Percentiles rank a stretch among this genome's conserved stretches.
These are phyloP conservation scores for Actinostola sp. DNA, from an alignment of 92 coral and sea anemone genomes.

Conservation along the genomic window DNA sequence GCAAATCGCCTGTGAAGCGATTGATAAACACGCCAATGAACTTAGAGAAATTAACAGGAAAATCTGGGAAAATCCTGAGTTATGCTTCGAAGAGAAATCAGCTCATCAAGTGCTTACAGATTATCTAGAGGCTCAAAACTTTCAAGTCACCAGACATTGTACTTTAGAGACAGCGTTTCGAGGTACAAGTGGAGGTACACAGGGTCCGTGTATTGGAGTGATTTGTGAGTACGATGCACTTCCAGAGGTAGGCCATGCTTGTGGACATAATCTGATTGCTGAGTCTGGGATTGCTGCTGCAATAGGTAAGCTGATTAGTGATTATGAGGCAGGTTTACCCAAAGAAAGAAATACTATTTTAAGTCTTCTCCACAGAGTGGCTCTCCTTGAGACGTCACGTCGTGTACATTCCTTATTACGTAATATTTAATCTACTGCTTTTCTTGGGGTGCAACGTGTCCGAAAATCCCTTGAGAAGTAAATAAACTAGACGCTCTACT, in stretches of 20 bases:
- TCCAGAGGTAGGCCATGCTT: constrained; percentile 87
- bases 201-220: constrained; percentile 73
- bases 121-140: constrained; percentile 58
- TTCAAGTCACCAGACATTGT: constrained; percentile 57
- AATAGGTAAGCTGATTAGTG: constrained; percentile 37
- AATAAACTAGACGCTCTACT: too few species aligned
- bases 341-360: too few species aligned
- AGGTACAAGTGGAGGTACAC: constrained; percentile 43
- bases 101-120: constrained; percentile 67
- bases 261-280: constrained; percentile 93
- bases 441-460: too few species aligned
- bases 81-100: constrained; percentile 49
- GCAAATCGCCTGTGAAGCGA: constrained; percentile 40
- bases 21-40: constrained; percentile 54
- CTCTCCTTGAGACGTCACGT: neutral
- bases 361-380: neutral
- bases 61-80: constrained; percentile 75
- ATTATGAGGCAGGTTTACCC: neutral
- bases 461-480: too few species aligned
- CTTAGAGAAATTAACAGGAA: constrained; percentile 55
- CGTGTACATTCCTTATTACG: too few species aligned
- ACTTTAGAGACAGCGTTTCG: constrained; percentile 70
- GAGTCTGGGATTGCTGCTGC: constrained; percentile 88
- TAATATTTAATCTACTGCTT: too few species aligned
- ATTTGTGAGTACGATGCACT: constrained; percentile 91